Conservation (phyloP, 2,113 vertebrate genomes). For the Lepisosteus oculatus region DNA sequence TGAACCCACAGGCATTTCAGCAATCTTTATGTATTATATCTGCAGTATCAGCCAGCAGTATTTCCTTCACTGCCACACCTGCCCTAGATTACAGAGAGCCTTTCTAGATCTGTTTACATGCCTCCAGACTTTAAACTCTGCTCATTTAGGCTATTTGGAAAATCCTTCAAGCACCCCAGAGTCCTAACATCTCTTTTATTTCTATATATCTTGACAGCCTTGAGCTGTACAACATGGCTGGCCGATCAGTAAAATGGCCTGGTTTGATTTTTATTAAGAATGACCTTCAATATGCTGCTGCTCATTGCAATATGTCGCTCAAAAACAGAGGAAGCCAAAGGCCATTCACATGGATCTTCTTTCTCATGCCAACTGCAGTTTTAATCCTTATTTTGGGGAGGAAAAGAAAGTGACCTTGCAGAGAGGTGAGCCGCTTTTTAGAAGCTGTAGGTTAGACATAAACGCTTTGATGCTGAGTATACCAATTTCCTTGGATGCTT, state of each 20-base stretch:
- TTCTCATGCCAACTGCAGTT: neutral
- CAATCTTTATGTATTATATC: too few relatives aligned
- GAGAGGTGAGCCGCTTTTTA: slow-evolving; percentile 16
- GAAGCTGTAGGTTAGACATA: neutral
- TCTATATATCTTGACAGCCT: slow-evolving; percentile 31
- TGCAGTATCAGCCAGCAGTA: neutral
- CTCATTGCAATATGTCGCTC: slow-evolving; percentile 32
- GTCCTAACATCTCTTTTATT: slow-evolving; percentile 1
- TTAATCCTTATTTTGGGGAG: slow-evolving; percentile 18
- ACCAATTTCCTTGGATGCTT: too few relatives aligned
- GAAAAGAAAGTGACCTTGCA: slow-evolving; percentile 11
- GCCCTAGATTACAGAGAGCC: slow-evolving; percentile 21
- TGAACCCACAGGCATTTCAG: too few relatives aligned
- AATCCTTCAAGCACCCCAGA: slow-evolving; percentile 29
- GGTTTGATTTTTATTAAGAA: slow-evolving; percentile 38
- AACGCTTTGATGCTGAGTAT: too few relatives aligned
- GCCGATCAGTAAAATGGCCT: slow-evolving; percentile 23
- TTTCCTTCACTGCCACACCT: slow-evolving; percentile 13
- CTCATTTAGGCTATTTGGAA: slow-evolving; percentile 33
- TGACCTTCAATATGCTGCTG: slow-evolving; percentile 41
- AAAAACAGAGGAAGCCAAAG: slow-evolving; percentile 19
- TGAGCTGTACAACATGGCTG: slow-evolving; percentile 21
- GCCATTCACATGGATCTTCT: slow-evolving; percentile 17
- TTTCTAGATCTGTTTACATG: slow-evolving; percentile 19
- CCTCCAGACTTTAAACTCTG: slow-evolving; percentile 19